Percentiles rank a stretch among this genome's conserved stretches.
These are phyloP conservation scores for Phrynosoma platyrhinos DNA, from an alignment of 2,113 vertebrate genomes.

Conservation along the genomic window DNA sequence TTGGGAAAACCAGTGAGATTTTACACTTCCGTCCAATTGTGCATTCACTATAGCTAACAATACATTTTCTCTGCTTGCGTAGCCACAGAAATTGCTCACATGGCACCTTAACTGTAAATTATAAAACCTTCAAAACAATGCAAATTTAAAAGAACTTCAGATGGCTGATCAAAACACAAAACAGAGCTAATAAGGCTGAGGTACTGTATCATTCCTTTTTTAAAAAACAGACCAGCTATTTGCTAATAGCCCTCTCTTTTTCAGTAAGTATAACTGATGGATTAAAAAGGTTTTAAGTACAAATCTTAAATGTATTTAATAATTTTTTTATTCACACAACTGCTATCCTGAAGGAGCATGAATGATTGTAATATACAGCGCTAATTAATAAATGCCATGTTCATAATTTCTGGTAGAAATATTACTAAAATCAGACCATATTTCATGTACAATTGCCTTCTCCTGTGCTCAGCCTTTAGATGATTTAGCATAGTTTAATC, in stretches of 20 bases:
- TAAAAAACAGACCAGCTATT: neutral
- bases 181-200: conserved; percentile 3
- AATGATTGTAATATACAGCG: neutral
- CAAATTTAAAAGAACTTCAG: conserved; percentile 11
- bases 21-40: conserved; percentile 1
- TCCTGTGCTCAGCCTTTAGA: neutral
- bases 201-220: neutral
- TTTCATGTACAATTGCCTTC: neutral
- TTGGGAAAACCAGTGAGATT: neutral
- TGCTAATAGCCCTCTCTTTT: neutral
- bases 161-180: neutral
- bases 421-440: neutral
- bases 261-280: neutral
- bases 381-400: conserved; percentile 5
- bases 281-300: conserved; percentile 18
- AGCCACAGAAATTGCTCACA: conserved; percentile 19
- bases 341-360: neutral
- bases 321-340: neutral
- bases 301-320: conserved; percentile 15
- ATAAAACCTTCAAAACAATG: conserved; percentile 24
- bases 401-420: neutral
- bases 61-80: conserved; percentile 12
- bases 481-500: neutral
- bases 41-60: conserved; percentile 13
- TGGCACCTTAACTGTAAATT: neutral